Percentiles rank a stretch among this genome's conserved stretches.
Conservation (phyloP, 2,888 invertebrate genomes). For the Trachelus troglodyta region DNA sequence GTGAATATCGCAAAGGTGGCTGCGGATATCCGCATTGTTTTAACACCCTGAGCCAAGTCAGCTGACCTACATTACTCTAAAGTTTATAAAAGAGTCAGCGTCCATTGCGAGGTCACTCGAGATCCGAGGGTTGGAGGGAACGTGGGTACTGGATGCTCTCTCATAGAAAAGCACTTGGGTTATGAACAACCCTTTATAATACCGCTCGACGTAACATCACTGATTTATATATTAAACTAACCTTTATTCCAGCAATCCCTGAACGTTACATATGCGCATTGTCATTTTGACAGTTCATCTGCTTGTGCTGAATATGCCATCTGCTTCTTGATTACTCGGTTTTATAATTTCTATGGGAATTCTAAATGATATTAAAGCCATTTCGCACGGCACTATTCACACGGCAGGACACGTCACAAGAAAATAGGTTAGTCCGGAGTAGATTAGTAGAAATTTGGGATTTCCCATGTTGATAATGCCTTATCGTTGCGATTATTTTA, state of each 20-base stretch:
- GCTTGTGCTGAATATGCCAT: background rate
- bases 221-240: background rate
- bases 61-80: constrained; percentile 51
- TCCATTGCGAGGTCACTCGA: background rate
- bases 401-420: background rate
- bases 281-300: background rate
- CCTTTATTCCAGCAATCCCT: background rate
- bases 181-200: constrained; percentile 16
- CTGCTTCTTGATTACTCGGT: background rate
- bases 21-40: constrained; percentile 56
- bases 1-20: constrained; percentile 6
- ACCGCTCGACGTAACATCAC: background rate
- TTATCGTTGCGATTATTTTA: background rate
- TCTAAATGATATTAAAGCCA: background rate
- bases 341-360: background rate
- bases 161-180: constrained; percentile 41
- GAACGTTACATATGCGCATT: background rate
- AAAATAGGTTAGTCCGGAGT: background rate
- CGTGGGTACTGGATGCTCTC: constrained; percentile 24
- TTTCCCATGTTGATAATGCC: background rate
- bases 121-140: background rate
- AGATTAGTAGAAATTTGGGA: background rate
- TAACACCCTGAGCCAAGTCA: constrained; percentile 52
- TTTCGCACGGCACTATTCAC: background rate
- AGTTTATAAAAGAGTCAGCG: constrained; percentile 22